Evolutionary conservation across 2,113 vertebrate genomes (phyloP).

Genomic region (Plecotus auritus): DNA sequence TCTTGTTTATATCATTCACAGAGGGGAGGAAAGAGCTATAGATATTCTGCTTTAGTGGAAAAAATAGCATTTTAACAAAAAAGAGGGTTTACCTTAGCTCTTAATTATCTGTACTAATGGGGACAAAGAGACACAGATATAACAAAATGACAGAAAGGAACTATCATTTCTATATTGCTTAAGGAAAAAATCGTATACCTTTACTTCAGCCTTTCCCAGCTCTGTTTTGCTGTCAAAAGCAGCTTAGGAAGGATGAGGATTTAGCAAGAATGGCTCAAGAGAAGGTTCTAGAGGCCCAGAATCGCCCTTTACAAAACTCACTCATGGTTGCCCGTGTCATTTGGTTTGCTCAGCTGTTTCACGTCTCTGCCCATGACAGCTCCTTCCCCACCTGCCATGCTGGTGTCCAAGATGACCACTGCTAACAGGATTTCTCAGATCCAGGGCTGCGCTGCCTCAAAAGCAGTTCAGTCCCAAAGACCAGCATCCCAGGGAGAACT

Average conservation of each 20-base stretch:
- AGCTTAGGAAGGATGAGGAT: not conserved
- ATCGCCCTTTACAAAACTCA: not conserved
- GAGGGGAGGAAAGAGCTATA: not conserved
- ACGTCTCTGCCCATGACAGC: not conserved
- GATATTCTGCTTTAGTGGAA: not conserved
- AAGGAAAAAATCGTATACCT: not conserved
- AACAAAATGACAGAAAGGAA: not conserved
- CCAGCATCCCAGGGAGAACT: not conserved
- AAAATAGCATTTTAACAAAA: constrained; percentile 27
- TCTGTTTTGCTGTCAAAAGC: not conserved
- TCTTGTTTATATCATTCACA: constrained; percentile 9
- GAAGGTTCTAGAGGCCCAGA: not conserved
- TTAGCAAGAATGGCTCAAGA: not conserved
- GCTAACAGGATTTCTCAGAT: not conserved
- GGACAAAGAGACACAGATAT: constrained; percentile 11
- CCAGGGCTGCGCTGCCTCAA: not conserved
- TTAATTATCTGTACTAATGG: constrained; percentile 36
- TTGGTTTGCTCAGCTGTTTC: not conserved
- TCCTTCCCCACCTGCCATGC: not conserved
- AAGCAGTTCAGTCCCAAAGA: not conserved
- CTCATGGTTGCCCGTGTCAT: not conserved
- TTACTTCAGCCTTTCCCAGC: not conserved
- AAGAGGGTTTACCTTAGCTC: constrained; percentile 24
- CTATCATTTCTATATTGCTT: constrained; percentile 33
- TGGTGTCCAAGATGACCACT: not conserved